Evolutionary conservation across 2,888 invertebrate genomes (phyloP), one percentile per base, ranked within the genome.

Genomic region (Octonoba sinensis): DNA sequence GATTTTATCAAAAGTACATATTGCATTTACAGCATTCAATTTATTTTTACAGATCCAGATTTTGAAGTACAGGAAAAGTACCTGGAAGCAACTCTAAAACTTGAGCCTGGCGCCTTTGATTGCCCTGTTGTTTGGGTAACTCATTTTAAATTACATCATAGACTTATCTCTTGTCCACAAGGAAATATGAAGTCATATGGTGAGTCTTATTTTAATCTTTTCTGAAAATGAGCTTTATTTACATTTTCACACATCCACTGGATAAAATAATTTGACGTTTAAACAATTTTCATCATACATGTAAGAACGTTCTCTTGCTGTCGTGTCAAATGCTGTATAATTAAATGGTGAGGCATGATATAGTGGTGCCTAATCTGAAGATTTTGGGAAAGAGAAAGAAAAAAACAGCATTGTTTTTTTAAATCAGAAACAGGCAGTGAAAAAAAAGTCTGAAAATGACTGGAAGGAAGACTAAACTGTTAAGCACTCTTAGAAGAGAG

Each of bases 41-140:
- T 24, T 15, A 36, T 57, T 70, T n/a, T 22, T 56, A 11, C 20
- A 82, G 82, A 82, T 66, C 62, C 60, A 2, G 76, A 82, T 12
- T 64, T 46, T 20, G 82, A 82, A 54, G 69, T 54, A 18, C 75
- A 83, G 51, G 84, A 83, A 22, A 84, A 81, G 22, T 90, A 89
- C 85, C 87, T 90, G 46, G 89, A 88, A 57, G 90, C 89, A 8
- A 87, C 87, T 8, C 85, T 89, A 78, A 90, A 91, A 85, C 91
- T 92, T 86, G 89, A 89, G 57, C 91, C 93, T 0, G 94, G 94
- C 3, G 91, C 91, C 87, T 94, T 94, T 87, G 91, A 92, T 57
- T 95, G 94, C 87, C 91, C 91, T 4, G 91, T 92, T n/a, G 92
- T 93, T 1, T 94, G 93, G 93, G 91, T 92, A 86, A 91, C 91